Evolutionary conservation across 2,113 vertebrate species (phyloP).

Genomic region (Ifrita kowaldi): DNA sequence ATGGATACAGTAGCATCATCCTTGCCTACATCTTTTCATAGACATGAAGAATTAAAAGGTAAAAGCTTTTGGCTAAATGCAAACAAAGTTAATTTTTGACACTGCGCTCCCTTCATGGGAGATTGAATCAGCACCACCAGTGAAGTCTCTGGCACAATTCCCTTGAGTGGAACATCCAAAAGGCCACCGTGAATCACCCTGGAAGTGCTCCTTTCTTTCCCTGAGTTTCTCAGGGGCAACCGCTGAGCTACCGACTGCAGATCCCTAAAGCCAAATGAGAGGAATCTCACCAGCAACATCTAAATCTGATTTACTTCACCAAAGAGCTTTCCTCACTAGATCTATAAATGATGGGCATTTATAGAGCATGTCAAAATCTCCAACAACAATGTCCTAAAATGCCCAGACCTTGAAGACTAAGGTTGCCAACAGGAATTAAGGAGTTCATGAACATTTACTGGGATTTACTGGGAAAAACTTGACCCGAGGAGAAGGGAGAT

Average conservation of each 20-base stretch:
- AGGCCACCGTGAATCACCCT: background rate
- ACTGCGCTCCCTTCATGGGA: background rate
- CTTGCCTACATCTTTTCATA: background rate
- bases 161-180: background rate
- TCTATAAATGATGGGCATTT: background rate
- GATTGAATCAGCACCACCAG: background rate
- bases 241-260: background rate
- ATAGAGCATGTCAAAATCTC: accelerated
- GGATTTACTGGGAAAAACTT: background rate
- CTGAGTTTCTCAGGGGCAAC: background rate
- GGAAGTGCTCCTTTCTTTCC: background rate
- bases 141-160: background rate
- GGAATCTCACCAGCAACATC: background rate
- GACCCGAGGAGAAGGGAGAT: background rate
- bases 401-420: background rate
- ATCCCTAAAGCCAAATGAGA: background rate
- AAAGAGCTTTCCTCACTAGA: background rate
- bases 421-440: background rate
- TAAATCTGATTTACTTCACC: background rate
- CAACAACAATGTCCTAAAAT: accelerated
- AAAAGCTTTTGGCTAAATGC: background rate
- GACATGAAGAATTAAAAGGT: background rate
- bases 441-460: background rate
- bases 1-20: background rate
- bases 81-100: background rate